Percentiles rank a stretch among this genome's conserved stretches.
Evolutionary conservation across 2,888 invertebrate species (phyloP).

Genomic region (Tethea ocularis): DNA sequence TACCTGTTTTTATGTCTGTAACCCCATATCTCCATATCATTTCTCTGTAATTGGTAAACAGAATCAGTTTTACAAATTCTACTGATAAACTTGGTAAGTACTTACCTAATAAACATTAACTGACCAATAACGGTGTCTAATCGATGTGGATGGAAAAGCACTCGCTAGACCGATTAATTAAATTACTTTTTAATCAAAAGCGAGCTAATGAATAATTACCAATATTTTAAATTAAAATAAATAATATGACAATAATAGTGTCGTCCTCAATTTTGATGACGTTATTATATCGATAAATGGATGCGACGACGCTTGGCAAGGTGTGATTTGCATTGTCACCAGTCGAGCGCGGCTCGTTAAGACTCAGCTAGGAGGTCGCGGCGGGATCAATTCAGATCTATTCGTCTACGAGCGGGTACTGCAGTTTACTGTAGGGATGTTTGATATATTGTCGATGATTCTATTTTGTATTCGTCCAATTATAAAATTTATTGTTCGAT

Average conservation of each 20-base stretch:
- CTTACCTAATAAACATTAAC: no score
- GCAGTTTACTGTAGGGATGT: constrained; percentile 23
- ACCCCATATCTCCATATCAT: no score
- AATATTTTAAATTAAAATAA: no score
- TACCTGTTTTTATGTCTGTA: no score
- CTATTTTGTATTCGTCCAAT: neutral
- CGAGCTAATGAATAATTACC: no score
- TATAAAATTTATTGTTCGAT: neutral
- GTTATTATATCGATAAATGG: constrained; percentile 7
- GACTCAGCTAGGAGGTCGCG: constrained; percentile 29
- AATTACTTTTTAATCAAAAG: no score
- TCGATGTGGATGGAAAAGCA: no score
- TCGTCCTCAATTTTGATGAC: neutral
- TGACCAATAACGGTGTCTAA: no score
- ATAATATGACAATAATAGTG: neutral
- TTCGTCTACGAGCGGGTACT: constrained; percentile 28
- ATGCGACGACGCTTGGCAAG: constrained; percentile 10
- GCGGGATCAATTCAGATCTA: constrained; percentile 57
- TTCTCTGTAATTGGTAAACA: no score
- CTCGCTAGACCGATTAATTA: no score
- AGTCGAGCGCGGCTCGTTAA: constrained; percentile 42
- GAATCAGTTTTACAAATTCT: no score
- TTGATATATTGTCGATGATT: constrained; percentile 12
- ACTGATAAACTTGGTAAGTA: no score
- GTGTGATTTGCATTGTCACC: constrained; percentile 69